These are phyloP conservation scores for Scaptomyza pallida DNA, from an alignment of 1,140 invertebrate genomes.

Conservation along the genomic window DNA sequence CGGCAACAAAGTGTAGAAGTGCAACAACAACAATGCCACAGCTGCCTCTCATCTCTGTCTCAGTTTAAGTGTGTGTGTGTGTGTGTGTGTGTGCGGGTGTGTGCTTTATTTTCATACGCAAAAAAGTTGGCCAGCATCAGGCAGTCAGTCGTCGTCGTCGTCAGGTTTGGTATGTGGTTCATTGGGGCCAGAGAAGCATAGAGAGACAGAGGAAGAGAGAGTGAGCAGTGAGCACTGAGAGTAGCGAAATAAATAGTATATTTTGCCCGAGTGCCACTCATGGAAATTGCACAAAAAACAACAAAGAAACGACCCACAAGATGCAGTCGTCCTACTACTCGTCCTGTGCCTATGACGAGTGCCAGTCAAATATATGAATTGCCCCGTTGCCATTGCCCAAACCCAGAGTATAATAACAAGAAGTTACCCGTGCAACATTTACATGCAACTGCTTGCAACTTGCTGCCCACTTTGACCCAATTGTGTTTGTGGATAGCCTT, in stretches of 20 bases:
- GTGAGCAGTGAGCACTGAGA: conserved; percentile 21
- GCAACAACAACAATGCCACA: conserved; percentile 65
- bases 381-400: conserved; percentile 55
- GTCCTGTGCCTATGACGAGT: conserved; percentile 69
- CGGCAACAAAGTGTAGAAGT: conserved; percentile 76
- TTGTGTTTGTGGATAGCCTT: conserved; percentile 29
- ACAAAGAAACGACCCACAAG: conserved; percentile 20
- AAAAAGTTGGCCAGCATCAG: conserved; percentile 68
- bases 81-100: conserved; percentile 11
- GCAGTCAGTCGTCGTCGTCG: conserved; percentile 13
- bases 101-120: conserved; percentile 67
- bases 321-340: neutral
- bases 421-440: conserved; percentile 67
- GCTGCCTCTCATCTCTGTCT: conserved; percentile 54
- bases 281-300: conserved; percentile 81
- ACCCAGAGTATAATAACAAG: conserved; percentile 76
- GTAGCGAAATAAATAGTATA: conserved; percentile 82
- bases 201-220: neutral
- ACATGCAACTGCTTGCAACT: conserved; percentile 74
- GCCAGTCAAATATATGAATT: conserved; percentile 80
- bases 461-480: conserved; percentile 47
- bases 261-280: conserved; percentile 80
- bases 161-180: conserved; percentile 64
- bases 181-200: conserved; percentile 71
- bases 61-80: conserved; percentile 16